Base-by-base conservation (phyloP, 2,888 invertebrate genomes). In the Mythimna loreyi region DNA sequence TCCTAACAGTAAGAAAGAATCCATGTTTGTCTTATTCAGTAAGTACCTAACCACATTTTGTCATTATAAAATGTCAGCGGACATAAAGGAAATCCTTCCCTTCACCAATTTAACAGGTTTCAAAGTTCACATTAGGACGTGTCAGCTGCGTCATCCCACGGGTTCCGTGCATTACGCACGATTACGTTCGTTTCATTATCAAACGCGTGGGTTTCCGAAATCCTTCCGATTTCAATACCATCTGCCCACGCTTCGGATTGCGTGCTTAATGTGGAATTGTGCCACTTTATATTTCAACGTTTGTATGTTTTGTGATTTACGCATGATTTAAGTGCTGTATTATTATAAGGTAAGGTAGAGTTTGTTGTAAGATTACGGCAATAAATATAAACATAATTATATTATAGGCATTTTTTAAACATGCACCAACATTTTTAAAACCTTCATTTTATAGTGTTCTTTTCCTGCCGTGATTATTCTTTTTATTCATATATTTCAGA, bases 121-220 rank as follows among this genome's bases (percentile, higher is more conserved):
- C 40, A 49, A 68, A 50, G 47, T 67, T 56, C 40, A 75, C 25
- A 67, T 67, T 21, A 55, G 13, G 30, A 21, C 28, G 4, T 43
- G 55, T 43, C 67, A 75, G 47, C 25, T 49, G 53, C 45, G 40
- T 13, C 23, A n/a, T 47, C 23, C 25, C 47, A 5, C 45, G 23
- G 28, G 3, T 23, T 11, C 16, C 28, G 16, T 30, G 28, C 43
- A 47, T 75, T 11, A 25, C 25, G 23, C 47, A 25, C 40, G 19
- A 67, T 49, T 67, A 49, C 21, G 40, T 43, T 40, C 25, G 55
- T 49, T 47, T 67, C 30, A 75, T 75, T 67, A 13, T 16, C 40
- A 55, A 55, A 55, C 3, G 55, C 21, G 47, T 25, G 55, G 40
- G 55, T 21, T 56, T 40, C 21, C 13, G 13, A 40, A 43, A 53